A percentile compares a stretch with the other conserved stretches of the same genome.
Evolutionary conservation across 2,888 invertebrate genomes (phyloP).

Genomic region (Pardosa pseudoannulata): DNA sequence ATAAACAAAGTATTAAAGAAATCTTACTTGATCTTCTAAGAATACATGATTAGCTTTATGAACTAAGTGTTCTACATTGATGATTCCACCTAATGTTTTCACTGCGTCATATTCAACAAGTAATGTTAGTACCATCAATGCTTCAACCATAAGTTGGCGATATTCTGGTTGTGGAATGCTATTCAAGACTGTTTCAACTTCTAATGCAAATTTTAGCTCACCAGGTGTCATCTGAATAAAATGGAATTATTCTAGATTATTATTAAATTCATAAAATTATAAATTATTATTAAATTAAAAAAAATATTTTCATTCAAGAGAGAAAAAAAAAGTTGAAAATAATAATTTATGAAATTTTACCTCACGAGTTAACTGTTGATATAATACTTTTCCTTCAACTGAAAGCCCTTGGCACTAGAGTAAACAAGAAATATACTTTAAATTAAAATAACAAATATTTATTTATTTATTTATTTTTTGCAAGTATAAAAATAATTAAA

Average conservation of each 20-base stretch:
- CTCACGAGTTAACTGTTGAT: conserved; percentile 95
- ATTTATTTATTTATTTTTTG: too few species aligned
- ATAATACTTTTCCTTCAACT: conserved; percentile 92
- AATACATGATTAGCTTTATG: conserved; percentile 96
- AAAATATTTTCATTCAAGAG: too few species aligned
- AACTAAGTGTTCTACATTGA: conserved; percentile 93
- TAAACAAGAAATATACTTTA: too few species aligned
- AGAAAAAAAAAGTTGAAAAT: not conserved
- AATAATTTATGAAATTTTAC: conserved; percentile 77
- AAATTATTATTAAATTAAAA: too few species aligned
- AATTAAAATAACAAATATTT: too few species aligned
- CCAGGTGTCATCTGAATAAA: conserved; percentile 93
- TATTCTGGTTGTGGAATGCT: conserved; percentile 99
- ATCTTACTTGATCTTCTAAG: conserved; percentile 92
- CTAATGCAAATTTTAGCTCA: conserved; percentile 97
- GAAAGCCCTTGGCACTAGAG: conserved; percentile 92
- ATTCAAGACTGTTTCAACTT: conserved; percentile 97
- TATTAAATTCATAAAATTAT: too few species aligned
- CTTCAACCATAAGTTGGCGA: conserved; percentile 95
- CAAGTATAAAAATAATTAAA: too few species aligned
- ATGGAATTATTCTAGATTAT: not conserved
- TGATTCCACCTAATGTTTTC: conserved; percentile 85
- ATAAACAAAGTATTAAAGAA: not conserved
- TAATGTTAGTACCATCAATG: conserved; percentile 95
- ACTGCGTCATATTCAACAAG: conserved; percentile 90